Percentiles rank a stretch among this genome's conserved stretches.
phyloP scores from a whole-genome alignment of 2,113 vertebrate genomes.

The Odobenus rosmarus region DNA sequence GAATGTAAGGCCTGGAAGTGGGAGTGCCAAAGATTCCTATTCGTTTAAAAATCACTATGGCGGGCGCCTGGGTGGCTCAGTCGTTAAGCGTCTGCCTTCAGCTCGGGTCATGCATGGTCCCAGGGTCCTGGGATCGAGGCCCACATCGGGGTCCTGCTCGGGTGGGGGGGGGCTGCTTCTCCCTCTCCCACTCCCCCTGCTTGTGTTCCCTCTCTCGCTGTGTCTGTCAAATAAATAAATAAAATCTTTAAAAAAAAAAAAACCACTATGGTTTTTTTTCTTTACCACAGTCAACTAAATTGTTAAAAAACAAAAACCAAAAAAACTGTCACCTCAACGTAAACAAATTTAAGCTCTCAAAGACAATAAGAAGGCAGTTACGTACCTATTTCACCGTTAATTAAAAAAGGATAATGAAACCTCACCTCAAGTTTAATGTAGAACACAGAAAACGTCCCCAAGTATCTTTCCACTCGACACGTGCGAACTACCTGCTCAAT shows the following conservation, averaged over 20 bases:
- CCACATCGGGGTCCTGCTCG: too few species aligned
- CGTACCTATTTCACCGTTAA: neutral
- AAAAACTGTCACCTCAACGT: neutral
- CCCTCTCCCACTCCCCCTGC: too few species aligned
- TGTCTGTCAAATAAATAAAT: too few species aligned
- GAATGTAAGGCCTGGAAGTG: neutral
- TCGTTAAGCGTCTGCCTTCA: too few species aligned
- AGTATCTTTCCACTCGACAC: constrained; percentile 31
- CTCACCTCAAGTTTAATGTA: neutral
- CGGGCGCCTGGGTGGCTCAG: too few species aligned
- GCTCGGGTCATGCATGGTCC: too few species aligned
- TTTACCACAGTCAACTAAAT: neutral
- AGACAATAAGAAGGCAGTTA: neutral
- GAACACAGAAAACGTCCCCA: neutral
- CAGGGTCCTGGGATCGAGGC: too few species aligned
- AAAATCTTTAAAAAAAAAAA: neutral
- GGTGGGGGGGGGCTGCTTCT: too few species aligned
- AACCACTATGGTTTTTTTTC: neutral
- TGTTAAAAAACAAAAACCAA: neutral
- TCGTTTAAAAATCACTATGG: neutral
- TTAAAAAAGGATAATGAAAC: neutral
- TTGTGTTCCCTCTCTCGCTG: too few species aligned
- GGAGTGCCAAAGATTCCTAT: neutral
- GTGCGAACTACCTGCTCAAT: constrained; percentile 33
- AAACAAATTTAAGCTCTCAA: neutral